These are phyloP conservation scores for Xestoiulus laeticollis DNA, from an alignment of 2,888 invertebrate species.

Conservation along the genomic window DNA sequence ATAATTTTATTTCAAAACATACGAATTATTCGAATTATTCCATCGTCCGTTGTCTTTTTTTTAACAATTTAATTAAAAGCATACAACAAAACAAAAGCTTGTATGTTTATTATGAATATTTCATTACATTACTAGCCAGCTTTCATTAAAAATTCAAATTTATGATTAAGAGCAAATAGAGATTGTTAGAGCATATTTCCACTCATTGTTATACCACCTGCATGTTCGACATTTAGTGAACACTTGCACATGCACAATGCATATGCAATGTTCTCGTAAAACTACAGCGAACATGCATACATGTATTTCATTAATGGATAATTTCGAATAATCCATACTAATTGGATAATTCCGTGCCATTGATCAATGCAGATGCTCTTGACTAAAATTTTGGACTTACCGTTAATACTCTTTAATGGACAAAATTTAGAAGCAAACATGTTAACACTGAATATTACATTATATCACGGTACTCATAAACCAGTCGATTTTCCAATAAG, in stretches of 20 bases:
- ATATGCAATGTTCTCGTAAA: not conserved
- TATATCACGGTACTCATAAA: too few species aligned
- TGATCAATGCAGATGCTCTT: not conserved
- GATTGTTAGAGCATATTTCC: not conserved
- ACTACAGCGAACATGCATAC: not conserved
- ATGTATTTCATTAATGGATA: not conserved
- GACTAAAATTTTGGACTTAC: not conserved
- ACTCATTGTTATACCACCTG: not conserved
- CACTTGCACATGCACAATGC: not conserved
- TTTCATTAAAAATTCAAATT: constrained; percentile 8
- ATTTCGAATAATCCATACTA: not conserved
- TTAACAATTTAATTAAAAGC: not conserved
- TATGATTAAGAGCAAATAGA: constrained; percentile 20
- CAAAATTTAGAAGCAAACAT: not conserved
- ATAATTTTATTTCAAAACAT: not conserved
- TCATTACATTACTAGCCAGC: not conserved
- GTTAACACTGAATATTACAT: not conserved
- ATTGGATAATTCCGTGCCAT: not conserved
- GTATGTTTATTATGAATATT: not conserved
- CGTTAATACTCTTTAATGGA: not conserved
- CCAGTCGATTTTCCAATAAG: too few species aligned
- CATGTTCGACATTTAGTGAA: not conserved
- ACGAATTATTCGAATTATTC: not conserved
- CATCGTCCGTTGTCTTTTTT: not conserved
- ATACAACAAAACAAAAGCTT: not conserved